Percentiles rank a stretch among this genome's conserved stretches.
These are phyloP conservation scores for Rhysida immarginata DNA, from an alignment of 1,140 invertebrate species.

Conservation along the genomic window DNA sequence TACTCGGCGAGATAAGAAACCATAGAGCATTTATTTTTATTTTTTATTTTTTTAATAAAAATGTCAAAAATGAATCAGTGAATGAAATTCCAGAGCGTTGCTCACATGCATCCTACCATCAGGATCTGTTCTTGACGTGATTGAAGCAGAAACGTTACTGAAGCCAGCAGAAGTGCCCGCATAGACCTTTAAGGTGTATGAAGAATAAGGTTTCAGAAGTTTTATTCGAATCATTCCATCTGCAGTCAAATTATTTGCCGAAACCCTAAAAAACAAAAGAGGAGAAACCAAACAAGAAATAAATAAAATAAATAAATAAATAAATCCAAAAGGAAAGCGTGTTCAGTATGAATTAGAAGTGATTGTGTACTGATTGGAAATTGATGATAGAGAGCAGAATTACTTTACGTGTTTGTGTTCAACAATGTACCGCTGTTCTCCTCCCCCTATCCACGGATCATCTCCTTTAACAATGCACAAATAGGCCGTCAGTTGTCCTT, in stretches of 20 bases:
- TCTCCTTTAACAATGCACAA: neutral
- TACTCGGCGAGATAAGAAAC: too few relatives aligned
- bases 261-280: too few relatives aligned
- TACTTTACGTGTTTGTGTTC: constrained; percentile 2
- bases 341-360: too few relatives aligned
- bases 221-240: constrained; percentile 3
- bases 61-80: too few relatives aligned
- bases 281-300: too few relatives aligned
- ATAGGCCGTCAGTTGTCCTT: neutral
- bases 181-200: neutral
- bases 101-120: neutral
- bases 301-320: too few relatives aligned
- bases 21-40: too few relatives aligned
- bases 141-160: neutral
- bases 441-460: neutral
- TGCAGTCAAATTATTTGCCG: neutral
- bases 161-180: neutral
- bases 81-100: too few relatives aligned
- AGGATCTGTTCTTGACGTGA: neutral
- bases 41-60: too few relatives aligned
- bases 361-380: too few relatives aligned
- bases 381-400: too few relatives aligned
- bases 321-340: too few relatives aligned
- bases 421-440: neutral
- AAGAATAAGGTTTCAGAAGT: neutral